Percentiles rank a stretch among this genome's conserved stretches.
These are phyloP conservation scores for Odontamblyopus rebecca DNA, from an alignment of 2,797 vertebrate species.

Conservation along the genomic window DNA sequence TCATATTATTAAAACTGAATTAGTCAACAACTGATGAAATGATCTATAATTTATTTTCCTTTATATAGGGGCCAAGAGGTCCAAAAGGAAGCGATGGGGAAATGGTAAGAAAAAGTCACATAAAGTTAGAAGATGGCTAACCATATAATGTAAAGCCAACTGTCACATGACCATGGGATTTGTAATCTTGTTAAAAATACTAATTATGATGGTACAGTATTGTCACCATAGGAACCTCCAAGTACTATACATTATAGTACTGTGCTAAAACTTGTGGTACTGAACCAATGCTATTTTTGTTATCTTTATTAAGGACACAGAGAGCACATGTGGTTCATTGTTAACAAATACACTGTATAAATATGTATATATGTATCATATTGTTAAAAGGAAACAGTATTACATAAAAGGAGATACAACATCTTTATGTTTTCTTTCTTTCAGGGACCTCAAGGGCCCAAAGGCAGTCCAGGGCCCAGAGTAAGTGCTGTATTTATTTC, in stretches of 20 bases:
- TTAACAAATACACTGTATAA: too few relatives aligned
- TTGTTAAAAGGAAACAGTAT: too few relatives aligned
- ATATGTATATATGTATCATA: too few relatives aligned
- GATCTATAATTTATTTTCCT: conserved; percentile 1
- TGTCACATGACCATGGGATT: background rate
- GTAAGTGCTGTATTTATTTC: conserved; percentile 73
- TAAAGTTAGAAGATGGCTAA: background rate
- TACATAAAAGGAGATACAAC: too few relatives aligned
- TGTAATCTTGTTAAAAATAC: background rate
- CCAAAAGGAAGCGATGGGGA: conserved; percentile 88
- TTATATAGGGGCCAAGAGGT: conserved; percentile 84
- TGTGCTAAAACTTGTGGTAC: background rate
- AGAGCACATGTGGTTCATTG: too few relatives aligned
- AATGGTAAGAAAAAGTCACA: conserved; percentile 81
- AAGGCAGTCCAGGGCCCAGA: conserved; percentile 86
- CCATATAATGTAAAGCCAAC: background rate
- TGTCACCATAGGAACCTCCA: too few relatives aligned
- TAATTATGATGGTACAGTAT: too few relatives aligned
- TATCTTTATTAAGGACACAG: too few relatives aligned
- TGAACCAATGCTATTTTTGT: background rate
- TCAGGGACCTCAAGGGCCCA: conserved; percentile 90
- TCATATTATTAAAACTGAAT: background rate
- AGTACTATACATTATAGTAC: too few relatives aligned
- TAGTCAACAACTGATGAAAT: background rate
- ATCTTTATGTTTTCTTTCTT: background rate